phyloP scores from a whole-genome alignment of 2,888 invertebrate genomes.

The Drosophila anomelani region DNA sequence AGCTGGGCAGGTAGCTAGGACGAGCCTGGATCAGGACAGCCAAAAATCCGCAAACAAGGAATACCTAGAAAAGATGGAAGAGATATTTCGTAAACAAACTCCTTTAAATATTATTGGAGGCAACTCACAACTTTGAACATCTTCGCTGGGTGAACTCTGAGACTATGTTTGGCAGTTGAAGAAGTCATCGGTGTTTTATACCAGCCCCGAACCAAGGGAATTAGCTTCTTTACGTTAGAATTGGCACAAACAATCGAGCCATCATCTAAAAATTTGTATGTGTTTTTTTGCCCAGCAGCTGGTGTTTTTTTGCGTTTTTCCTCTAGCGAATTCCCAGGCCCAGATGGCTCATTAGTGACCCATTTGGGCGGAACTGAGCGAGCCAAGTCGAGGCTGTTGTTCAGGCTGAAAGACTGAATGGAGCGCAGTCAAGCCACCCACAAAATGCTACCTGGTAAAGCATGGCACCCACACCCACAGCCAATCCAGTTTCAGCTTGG shows the following conservation, averaged over 20 bases:
- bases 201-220: constrained; percentile 32
- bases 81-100: background rate
- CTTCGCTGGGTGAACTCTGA: constrained; percentile 39
- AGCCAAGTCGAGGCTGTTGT: constrained; percentile 54
- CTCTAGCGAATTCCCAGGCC: constrained; percentile 59
- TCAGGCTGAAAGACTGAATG: constrained; percentile 10
- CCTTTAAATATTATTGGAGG: background rate
- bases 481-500: background rate
- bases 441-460: constrained; percentile 12
- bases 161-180: constrained; percentile 60
- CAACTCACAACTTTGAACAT: constrained; percentile 81
- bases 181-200: constrained; percentile 71
- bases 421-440: constrained; percentile 24
- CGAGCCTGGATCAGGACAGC: constrained; percentile 57
- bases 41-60: constrained; percentile 39
- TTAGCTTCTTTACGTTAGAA: constrained; percentile 76
- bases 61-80: constrained; percentile 28
- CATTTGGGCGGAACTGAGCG: constrained; percentile 80
- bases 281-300: constrained; percentile 6
- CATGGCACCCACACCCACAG: constrained; percentile 8
- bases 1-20: constrained; percentile 76
- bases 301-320: constrained; percentile 30
- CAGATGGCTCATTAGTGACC: constrained; percentile 70
- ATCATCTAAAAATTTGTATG: constrained; percentile 55
- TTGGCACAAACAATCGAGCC: constrained; percentile 78